Percentiles rank a stretch among this genome's conserved stretches.
phyloP scores from a whole-genome alignment of 1,140 invertebrate genomes.

The Pachypeltis micranthus region DNA sequence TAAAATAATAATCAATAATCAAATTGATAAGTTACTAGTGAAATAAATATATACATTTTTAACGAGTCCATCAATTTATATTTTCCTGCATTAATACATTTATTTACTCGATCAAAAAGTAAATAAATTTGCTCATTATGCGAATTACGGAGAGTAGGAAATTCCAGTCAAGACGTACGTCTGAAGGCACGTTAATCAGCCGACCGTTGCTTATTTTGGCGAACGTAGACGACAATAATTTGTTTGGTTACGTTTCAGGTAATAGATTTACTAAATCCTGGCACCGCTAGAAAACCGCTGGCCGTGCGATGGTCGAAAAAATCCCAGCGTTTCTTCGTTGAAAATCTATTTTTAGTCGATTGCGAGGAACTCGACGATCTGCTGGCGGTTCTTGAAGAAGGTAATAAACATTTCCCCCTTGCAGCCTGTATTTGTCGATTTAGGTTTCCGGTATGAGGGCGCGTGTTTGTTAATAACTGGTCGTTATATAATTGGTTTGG shows the following conservation, averaged over 20 bases:
- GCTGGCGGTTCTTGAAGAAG: slow-evolving; percentile 87
- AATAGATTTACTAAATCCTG: slow-evolving; percentile 85
- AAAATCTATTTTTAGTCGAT: slow-evolving; percentile 88
- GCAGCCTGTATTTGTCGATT: not conserved
- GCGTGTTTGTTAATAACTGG: not conserved
- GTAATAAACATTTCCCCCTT: slow-evolving; percentile 44
- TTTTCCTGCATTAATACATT: not conserved
- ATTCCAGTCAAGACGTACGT: too few species aligned
- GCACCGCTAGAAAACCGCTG: slow-evolving; percentile 63
- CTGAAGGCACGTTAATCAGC: too few species aligned
- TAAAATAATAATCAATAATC: too few species aligned
- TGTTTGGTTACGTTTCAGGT: slow-evolving; percentile 46
- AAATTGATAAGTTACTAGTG: too few species aligned
- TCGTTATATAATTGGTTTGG: not conserved
- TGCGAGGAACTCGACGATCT: slow-evolving; percentile 90
- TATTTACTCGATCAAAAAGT: not conserved
- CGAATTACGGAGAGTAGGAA: too few species aligned
- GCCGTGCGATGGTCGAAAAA: slow-evolving; percentile 88
- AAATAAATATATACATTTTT: not conserved
- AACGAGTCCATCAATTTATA: not conserved
- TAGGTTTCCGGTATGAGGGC: too few species aligned
- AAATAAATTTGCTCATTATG: too few species aligned
- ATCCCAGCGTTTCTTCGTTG: slow-evolving; percentile 82
- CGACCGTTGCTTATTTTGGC: slow-evolving; percentile 30
- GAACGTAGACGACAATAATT: slow-evolving; percentile 27